Evolutionary conservation across 2,797 vertebrate genomes (phyloP).

Genomic region (Paratrypauchen microcephalus): DNA sequence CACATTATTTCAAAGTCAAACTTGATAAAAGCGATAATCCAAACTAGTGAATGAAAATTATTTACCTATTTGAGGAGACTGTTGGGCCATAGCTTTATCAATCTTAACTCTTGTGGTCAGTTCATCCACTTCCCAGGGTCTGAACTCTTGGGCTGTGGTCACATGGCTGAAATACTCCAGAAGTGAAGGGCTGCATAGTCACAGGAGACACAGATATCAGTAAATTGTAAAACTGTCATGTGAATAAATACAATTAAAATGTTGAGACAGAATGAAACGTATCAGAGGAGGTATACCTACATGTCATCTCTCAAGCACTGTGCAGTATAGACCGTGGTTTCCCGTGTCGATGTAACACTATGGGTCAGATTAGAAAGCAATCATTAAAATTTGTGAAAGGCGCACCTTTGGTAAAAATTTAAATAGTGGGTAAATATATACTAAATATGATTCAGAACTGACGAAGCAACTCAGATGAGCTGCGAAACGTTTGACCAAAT

Average conservation of each 20-base stretch:
- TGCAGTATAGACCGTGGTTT: slow-evolving; percentile 85
- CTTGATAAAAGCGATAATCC: neutral
- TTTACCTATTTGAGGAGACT: slow-evolving; percentile 86
- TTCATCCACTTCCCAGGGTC: slow-evolving; percentile 86
- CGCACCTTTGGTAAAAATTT: neutral
- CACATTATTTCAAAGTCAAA: neutral
- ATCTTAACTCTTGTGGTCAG: slow-evolving; percentile 79
- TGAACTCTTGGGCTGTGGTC: slow-evolving; percentile 87
- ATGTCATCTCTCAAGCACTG: slow-evolving; percentile 86
- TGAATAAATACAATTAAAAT: neutral
- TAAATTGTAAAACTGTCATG: neutral
- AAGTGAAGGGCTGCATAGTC: slow-evolving; percentile 77
- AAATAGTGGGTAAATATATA: neutral
- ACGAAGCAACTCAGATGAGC: too few species aligned
- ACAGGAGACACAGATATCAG: neutral
- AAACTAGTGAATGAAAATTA: slow-evolving; percentile 5
- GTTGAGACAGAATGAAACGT: neutral
- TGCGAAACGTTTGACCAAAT: too few species aligned
- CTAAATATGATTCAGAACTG: too few species aligned
- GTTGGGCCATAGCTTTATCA: slow-evolving; percentile 84
- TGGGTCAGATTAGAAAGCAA: neutral
- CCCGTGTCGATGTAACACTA: slow-evolving; percentile 86
- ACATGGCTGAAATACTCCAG: slow-evolving; percentile 89
- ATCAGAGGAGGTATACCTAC: slow-evolving; percentile 72
- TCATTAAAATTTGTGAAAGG: neutral